phyloP scores from a whole-genome alignment of 2,797 vertebrate genomes.

The Nothura maculosa region DNA sequence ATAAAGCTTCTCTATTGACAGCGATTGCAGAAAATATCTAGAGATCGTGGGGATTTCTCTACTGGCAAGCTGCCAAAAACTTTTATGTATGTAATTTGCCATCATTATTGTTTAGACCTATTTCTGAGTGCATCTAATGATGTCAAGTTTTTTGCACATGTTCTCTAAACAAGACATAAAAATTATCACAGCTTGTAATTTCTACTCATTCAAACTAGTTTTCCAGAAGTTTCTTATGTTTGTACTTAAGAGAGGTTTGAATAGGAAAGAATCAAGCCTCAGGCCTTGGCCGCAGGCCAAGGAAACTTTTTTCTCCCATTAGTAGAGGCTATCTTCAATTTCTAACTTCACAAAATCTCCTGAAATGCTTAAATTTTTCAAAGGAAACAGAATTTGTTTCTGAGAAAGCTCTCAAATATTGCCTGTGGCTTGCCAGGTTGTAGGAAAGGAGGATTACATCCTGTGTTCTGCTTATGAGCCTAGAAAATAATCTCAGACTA shows the following conservation, averaged over 20 bases:
- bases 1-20: neutral
- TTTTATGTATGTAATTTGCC: neutral
- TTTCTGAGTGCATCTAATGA: neutral
- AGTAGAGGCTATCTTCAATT: neutral
- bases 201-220: neutral
- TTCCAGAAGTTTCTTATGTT: neutral
- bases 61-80: neutral
- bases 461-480: neutral
- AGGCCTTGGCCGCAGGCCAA: too few relatives aligned
- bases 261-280: neutral
- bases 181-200: neutral
- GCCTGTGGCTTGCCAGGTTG: neutral
- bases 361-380: neutral
- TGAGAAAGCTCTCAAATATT: neutral
- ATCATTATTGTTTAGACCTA: fast-evolving
- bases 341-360: neutral
- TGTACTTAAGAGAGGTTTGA: neutral
- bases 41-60: neutral
- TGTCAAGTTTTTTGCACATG: neutral
- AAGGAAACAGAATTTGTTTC: neutral
- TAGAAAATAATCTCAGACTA: neutral
- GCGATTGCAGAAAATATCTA: neutral
- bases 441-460: neutral
- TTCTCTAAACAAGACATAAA: neutral
- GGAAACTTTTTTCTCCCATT: neutral